phyloP scores from a whole-genome alignment of 2,797 vertebrate species.

The Gallinago stenura region DNA sequence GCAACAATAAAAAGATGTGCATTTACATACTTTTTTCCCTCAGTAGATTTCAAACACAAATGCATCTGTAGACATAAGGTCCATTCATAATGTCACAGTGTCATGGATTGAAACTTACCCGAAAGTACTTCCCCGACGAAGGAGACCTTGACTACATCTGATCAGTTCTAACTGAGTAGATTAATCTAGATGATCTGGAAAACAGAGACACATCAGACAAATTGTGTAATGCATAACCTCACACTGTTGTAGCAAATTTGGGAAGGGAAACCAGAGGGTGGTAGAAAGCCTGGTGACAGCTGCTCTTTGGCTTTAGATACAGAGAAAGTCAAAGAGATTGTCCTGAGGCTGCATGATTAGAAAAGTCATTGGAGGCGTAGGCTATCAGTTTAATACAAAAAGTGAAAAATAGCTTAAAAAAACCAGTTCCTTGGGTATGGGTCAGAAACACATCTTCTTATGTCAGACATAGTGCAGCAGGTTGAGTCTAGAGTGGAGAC shows the following conservation, averaged over 20 bases:
- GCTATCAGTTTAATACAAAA: rapidly evolving
- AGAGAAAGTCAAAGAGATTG: neutral
- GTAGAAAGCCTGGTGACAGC: neutral
- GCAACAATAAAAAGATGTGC: neutral
- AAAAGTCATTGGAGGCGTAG: neutral
- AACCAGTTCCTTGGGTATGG: rapidly evolving
- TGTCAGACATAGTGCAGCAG: neutral
- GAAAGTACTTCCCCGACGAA: neutral
- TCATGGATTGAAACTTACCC: neutral
- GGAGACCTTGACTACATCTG: neutral
- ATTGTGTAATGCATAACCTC: neutral
- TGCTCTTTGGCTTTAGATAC: neutral
- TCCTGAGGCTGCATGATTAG: neutral
- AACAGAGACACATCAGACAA: neutral
- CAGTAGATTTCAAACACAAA: neutral
- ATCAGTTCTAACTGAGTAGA: neutral
- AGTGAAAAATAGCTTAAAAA: neutral
- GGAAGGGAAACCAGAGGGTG: neutral
- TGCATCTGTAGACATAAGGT: neutral
- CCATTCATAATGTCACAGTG: neutral
- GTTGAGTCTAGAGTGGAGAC: neutral
- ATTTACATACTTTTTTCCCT: neutral
- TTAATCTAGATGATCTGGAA: neutral
- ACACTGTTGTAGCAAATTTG: neutral
- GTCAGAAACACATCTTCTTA: neutral